phyloP scores from a whole-genome alignment of 35 echinoderm and acorn worm genomes.

The Amphiura filiformis region DNA sequence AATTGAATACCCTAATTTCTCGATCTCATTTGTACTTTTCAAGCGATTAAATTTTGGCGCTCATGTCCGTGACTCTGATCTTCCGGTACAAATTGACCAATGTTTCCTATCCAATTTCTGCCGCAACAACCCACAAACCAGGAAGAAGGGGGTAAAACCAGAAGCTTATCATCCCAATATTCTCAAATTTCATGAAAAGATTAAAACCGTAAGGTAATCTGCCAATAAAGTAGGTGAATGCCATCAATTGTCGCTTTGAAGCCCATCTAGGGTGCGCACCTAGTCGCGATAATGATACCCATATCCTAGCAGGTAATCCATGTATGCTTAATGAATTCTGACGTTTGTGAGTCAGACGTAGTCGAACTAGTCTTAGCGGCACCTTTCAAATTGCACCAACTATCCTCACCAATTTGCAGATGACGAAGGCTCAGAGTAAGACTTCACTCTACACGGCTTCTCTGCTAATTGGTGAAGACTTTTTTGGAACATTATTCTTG shows the following conservation, averaged over 20 bases:
- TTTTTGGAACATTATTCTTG: neutral
- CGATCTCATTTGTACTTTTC: neutral
- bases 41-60: neutral
- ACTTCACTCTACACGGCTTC: neutral
- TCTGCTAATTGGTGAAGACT: neutral
- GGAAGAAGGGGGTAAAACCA: neutral
- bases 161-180: neutral
- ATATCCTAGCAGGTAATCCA: neutral
- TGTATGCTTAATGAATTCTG: neutral
- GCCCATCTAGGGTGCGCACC: neutral
- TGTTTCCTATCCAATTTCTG: neutral
- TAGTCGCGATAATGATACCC: no score
- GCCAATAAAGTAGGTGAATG: neutral
- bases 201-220: neutral
- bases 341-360: neutral
- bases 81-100: neutral
- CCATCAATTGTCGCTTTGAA: neutral
- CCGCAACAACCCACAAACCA: no score
- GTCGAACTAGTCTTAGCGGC: neutral
- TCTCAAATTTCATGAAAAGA: neutral
- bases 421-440: neutral
- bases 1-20: no score
- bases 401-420: neutral
- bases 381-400: neutral
- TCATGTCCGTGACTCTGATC: neutral